Percentiles rank a stretch among this genome's conserved stretches.
These are phyloP conservation scores for Anoura caudifer DNA, from an alignment of 2,113 vertebrate genomes.

Conservation along the genomic window DNA sequence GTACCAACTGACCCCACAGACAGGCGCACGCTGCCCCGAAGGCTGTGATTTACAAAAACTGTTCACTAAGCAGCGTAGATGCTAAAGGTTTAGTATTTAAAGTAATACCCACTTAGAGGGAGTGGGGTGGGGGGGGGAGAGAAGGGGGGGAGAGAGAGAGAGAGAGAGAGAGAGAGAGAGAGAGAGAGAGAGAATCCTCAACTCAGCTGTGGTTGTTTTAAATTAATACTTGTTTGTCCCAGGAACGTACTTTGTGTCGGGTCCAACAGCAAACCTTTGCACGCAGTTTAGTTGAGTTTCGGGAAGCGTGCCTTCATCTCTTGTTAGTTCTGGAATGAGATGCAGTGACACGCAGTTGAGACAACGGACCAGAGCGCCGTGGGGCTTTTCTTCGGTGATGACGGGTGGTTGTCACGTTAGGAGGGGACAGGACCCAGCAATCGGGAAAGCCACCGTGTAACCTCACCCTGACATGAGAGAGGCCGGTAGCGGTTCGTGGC, in stretches of 20 bases:
- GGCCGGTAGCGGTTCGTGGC: not conserved
- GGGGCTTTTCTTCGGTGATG: not conserved
- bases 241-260: not conserved
- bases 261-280: not conserved
- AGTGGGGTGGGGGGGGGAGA: not conserved
- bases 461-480: not conserved
- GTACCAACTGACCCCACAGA: not conserved
- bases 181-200: not conserved
- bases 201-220: not conserved
- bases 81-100: not conserved
- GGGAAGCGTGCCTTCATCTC: not conserved
- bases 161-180: no score
- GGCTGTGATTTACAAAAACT: not conserved
- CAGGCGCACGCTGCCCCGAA: not conserved
- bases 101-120: fast-evolving
- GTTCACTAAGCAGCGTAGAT: not conserved
- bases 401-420: not conserved
- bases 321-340: not conserved
- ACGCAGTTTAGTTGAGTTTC: not conserved
- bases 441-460: not conserved
- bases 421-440: conserved; percentile 1
- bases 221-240: not conserved
- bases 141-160: not conserved
- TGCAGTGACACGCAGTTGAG: fast-evolving
- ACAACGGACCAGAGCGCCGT: not conserved